Evolutionary conservation across 64 coral and sea anemone species (phyloP).

Genomic region (Pachyseris speciosa): DNA sequence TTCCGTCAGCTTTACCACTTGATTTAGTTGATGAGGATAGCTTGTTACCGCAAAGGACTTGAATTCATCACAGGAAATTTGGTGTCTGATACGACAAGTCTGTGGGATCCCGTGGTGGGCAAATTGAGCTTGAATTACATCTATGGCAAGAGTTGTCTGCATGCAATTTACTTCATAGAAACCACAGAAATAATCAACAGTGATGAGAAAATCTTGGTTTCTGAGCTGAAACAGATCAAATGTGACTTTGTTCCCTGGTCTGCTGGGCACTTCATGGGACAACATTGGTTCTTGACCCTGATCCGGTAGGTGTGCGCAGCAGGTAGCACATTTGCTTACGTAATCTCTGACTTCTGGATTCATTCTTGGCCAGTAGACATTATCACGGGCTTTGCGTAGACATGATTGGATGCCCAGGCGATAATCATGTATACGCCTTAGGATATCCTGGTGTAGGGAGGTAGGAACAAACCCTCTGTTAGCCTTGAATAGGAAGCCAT

Average conservation of each 20-base stretch:
- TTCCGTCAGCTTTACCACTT: not conserved
- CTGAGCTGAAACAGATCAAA: slow-evolving; percentile 27
- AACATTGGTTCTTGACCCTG: slow-evolving; percentile 54
- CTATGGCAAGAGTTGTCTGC: not conserved
- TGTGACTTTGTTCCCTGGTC: slow-evolving; percentile 22
- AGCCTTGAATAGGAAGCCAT: not conserved
- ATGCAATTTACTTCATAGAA: not conserved
- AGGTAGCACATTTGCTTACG: slow-evolving; percentile 30
- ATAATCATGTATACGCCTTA: slow-evolving; percentile 20
- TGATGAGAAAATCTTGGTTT: slow-evolving; percentile 1
- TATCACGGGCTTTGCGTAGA: not conserved
- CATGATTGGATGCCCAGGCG: slow-evolving; percentile 11
- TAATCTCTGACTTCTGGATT: slow-evolving; percentile 23
- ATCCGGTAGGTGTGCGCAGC: not conserved
- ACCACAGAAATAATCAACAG: slow-evolving; percentile 19
- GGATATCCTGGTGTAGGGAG: slow-evolving; percentile 14
- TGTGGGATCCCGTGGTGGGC: slow-evolving; percentile 4
- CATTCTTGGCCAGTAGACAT: slow-evolving; percentile 33
- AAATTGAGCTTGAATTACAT: not conserved
- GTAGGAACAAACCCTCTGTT: slow-evolving; percentile 11
- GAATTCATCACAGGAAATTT: slow-evolving; percentile 2
- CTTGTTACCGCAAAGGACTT: not conserved
- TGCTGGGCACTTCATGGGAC: slow-evolving; percentile 26
- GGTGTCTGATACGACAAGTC: slow-evolving; percentile 22
- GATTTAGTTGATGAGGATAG: not conserved